Evolutionary conservation across 2,888 invertebrate species (phyloP), one percentile per base, ranked within the genome.

Genomic region (Diadegma fenestrale): DNA sequence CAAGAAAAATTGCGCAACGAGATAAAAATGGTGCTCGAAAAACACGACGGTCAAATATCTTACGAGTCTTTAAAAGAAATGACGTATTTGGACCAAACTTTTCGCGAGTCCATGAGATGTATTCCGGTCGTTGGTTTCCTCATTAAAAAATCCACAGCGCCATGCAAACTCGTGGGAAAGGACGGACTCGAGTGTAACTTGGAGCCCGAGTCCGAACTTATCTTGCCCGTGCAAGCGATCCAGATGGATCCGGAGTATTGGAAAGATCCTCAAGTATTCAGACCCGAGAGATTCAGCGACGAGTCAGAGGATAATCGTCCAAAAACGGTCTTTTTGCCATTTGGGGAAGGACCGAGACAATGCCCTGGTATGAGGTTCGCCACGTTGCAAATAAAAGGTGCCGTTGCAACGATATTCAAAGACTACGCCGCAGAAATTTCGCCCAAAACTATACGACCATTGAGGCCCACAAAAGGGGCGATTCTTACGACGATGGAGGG

Each of bases 21-120:
- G 90, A 93, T 95, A 30, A 85, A 90, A 1, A 79, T 87, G 0
- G 87, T 90, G 12, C 85, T 94, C 22, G 87, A 91, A 5, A 90
- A 92, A 30, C 79, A 93, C 72, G 90, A 93, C 1, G 94, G 94
- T 0, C 90, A 89, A 12, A 68, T 95, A 0, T 94, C 94, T 7
- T 95, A 94, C 82, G 95, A 95, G 8, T 90, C 93, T 1, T 64
- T 95, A 2, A 93, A 93, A 58, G 94, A 95, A 41, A 94, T 95
- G 94, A 92, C 93, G 14, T 95, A 95, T 87, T 89, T 95, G 87
- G 95, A 95, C 73, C 94, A 94, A 92, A 95, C 95, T 0, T 88
- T 95, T 0, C 86, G 48, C 22, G 93, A 93, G 54, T 89, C 92
- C 0, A 88, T 91, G 79, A 89, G 93, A 68, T 0, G 81, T 0